These are phyloP conservation scores for Limnothrissa miodon DNA, from an alignment of 2,113 vertebrate genomes.

Conservation along the genomic window DNA sequence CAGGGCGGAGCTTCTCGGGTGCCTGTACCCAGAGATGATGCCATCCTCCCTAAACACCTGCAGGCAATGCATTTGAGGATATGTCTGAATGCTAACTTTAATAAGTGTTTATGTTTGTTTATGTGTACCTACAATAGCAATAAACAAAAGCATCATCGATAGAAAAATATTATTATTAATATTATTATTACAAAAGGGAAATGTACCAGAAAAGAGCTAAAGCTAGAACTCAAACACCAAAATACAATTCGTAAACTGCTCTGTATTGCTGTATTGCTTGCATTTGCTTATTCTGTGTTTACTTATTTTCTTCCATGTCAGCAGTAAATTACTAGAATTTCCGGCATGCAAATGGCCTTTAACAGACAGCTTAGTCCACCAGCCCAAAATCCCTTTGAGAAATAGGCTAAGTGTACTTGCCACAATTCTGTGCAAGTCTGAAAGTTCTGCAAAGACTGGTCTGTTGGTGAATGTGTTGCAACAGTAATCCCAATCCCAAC, in stretches of 20 bases:
- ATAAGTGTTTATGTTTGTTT: no score
- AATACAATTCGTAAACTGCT: no score
- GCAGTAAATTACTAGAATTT: background rate
- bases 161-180: no score
- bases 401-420: background rate
- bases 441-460: background rate
- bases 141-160: no score
- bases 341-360: background rate
- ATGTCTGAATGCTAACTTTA: background rate
- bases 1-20: conserved; percentile 79
- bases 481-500: background rate
- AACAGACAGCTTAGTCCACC: background rate
- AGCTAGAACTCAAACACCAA: no score
- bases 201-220: no score
- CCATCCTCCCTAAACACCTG: conserved; percentile 85
- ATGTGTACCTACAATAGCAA: no score
- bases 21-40: conserved; percentile 81
- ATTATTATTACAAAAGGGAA: no score
- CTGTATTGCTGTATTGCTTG: no score
- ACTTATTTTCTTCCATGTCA: background rate
- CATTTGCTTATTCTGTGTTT: background rate
- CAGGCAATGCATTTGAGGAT: background rate
- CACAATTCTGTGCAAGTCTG: background rate
- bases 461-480: background rate
- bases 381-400: background rate